Evolutionary conservation across 2,797 vertebrate species (phyloP).

Genomic region (Sebastes nivosus): DNA sequence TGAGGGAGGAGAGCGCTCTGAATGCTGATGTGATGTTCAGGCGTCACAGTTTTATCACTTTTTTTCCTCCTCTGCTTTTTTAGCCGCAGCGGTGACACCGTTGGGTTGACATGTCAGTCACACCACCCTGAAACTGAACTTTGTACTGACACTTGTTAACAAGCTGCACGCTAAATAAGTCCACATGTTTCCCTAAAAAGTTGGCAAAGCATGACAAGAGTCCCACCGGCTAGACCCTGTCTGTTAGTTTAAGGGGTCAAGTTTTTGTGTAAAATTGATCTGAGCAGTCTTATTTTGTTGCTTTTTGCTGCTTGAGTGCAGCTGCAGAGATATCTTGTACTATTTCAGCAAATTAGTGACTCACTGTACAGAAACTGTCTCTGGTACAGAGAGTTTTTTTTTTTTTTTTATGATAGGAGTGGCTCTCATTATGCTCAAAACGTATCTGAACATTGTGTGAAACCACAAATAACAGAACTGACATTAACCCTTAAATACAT

Average conservation of each 20-base stretch:
- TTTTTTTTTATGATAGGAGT: background rate
- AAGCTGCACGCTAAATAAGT: background rate
- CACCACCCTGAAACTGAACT: background rate
- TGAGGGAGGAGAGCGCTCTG: slow-evolving; percentile 32
- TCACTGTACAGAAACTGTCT: background rate
- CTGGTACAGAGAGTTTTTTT: background rate
- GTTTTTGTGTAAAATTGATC: background rate
- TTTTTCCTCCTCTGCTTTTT: slow-evolving; percentile 8
- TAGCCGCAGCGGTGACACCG: background rate
- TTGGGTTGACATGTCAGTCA: background rate
- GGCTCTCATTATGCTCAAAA: too few species aligned
- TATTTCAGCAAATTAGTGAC: background rate
- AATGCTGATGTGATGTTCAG: slow-evolving; percentile 58
- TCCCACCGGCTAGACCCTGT: background rate
- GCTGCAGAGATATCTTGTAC: background rate
- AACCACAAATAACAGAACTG: background rate
- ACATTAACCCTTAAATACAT: background rate
- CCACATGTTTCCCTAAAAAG: background rate
- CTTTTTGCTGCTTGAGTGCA: background rate
- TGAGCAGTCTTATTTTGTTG: background rate
- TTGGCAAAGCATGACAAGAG: background rate
- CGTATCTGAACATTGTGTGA: background rate
- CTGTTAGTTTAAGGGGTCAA: background rate
- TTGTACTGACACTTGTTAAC: background rate
- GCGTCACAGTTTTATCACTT: slow-evolving; percentile 18